phyloP scores from a whole-genome alignment of 2,113 vertebrate species.

The Hemiscyllium ocellatum region DNA sequence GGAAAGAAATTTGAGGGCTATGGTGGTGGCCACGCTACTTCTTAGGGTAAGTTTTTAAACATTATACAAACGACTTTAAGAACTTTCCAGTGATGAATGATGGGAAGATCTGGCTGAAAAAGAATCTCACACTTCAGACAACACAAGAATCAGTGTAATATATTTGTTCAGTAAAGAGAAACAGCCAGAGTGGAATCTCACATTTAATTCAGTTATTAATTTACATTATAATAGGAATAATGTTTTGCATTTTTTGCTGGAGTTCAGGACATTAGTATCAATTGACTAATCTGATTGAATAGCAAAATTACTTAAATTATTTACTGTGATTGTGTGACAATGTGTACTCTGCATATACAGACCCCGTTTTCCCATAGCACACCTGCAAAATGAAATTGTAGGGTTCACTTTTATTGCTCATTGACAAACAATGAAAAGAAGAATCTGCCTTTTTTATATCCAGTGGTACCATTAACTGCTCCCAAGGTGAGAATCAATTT shows the following conservation, averaged over 20 bases:
- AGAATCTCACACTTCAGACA: not conserved
- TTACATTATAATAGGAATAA: not conserved
- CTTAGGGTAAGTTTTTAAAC: not conserved
- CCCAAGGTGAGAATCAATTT: not conserved
- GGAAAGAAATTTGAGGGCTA: no score
- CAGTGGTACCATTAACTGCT: not conserved
- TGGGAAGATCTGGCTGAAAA: not conserved
- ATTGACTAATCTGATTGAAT: not conserved
- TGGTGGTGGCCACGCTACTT: not conserved
- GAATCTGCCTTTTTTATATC: not conserved
- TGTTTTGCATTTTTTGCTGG: not conserved
- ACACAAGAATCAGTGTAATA: not conserved
- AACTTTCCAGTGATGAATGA: not conserved
- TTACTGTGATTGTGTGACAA: not conserved
- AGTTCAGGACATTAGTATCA: not conserved
- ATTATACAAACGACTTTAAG: not conserved
- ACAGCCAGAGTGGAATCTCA: not conserved
- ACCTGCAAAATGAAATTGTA: not conserved
- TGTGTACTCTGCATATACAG: not conserved
- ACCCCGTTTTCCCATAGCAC: not conserved
- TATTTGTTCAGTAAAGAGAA: not conserved
- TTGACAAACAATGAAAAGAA: not conserved
- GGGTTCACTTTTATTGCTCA: not conserved
- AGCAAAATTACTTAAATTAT: not conserved
- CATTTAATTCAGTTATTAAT: not conserved